These are phyloP conservation scores for Proteles cristata DNA, from an alignment of 2,113 vertebrate species.

Conservation along the genomic window DNA sequence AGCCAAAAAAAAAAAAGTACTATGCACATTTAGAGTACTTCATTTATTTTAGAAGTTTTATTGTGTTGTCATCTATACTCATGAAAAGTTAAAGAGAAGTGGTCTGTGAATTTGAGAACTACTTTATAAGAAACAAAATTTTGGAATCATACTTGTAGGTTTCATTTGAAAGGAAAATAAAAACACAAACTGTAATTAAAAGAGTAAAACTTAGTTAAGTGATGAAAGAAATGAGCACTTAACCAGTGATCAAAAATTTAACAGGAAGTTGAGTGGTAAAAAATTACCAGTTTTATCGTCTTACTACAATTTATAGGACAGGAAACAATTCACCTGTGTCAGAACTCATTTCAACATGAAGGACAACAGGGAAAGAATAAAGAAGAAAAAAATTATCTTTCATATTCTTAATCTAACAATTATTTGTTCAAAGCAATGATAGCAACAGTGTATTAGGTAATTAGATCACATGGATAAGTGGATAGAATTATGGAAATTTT, in stretches of 20 bases:
- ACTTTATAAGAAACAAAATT: background rate
- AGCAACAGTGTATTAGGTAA: background rate
- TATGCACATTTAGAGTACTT: background rate
- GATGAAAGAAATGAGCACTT: background rate
- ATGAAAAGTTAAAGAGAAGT: background rate
- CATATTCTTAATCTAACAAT: background rate
- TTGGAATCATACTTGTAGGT: background rate
- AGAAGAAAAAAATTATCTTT: background rate
- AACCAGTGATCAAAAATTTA: background rate
- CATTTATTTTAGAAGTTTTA: background rate
- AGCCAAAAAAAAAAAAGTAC: background rate
- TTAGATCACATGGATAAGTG: background rate
- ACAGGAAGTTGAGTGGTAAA: background rate
- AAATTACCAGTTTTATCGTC: background rate
- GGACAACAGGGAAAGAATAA: background rate
- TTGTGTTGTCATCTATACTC: background rate
- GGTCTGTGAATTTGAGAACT: background rate
- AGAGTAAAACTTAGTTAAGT: background rate
- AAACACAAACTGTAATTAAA: background rate
- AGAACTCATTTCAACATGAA: background rate
- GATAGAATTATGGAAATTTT: background rate
- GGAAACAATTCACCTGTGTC: background rate
- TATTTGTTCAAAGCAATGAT: background rate
- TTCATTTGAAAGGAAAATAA: background rate
- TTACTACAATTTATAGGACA: background rate